A percentile compares a stretch with the other conserved stretches of the same genome.
Conservation (phyloP, 2,797 vertebrate species). For the Pipistrellus pipistrellus region DNA sequence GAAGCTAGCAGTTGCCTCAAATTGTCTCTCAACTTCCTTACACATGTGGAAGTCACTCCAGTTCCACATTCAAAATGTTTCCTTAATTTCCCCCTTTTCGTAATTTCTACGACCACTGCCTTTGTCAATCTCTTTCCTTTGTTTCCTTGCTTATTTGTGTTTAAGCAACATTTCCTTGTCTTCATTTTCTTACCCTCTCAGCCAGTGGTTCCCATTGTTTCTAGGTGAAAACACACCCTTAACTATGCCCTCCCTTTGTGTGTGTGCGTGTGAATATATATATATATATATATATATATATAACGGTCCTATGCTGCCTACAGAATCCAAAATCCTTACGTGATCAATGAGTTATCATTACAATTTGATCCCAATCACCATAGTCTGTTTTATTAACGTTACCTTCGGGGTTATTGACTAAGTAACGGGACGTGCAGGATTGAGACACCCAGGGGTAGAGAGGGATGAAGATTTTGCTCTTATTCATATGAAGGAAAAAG, state of each 20-base stretch:
- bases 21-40: not conserved
- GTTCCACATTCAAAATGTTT: not conserved
- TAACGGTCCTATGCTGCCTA: accelerated
- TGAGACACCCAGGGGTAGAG: not conserved
- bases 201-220: not conserved
- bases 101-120: not conserved
- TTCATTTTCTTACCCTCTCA: not conserved
- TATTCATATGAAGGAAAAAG: not conserved
- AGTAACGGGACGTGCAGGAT: not conserved
- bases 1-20: not conserved
- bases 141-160: not conserved
- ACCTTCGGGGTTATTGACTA: not conserved
- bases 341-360: not conserved
- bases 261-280: too few species aligned
- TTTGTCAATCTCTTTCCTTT: not conserved
- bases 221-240: not conserved
- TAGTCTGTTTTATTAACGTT: not conserved
- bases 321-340: not conserved
- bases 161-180: not conserved
- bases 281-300: too few species aligned
- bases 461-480: not conserved
- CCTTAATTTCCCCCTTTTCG: not conserved
- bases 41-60: not conserved
- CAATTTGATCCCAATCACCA: not conserved
- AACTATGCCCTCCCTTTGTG: not conserved